Evolutionary conservation across 2,888 invertebrate genomes (phyloP), one percentile per base, ranked within the genome.

Genomic region (Pilophorus perplexus): DNA sequence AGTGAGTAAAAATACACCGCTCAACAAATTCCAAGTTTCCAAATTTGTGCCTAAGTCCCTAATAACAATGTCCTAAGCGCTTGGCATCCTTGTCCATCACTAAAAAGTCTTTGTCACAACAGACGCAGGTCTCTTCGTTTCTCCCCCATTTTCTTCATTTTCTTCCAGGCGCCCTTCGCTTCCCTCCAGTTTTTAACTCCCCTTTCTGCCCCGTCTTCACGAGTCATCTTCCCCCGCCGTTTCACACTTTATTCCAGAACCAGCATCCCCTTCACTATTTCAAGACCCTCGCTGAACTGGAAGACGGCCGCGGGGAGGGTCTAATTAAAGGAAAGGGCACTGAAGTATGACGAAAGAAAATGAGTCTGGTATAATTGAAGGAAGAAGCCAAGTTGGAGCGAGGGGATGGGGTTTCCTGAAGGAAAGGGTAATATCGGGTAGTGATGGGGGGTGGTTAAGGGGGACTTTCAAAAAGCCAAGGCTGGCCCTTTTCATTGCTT

Each of bases 291-390:
- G 14, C 10, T 4, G 6, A n/a, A 48, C 18, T 14, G 25, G 37
- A 8, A 14, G 42, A 42, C 40, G 59, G 59, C 22, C 5, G 57
- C 33, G 40, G 42, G 25, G 59, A 42, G 33, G 33, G 12, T 59
- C 59, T 66, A 68, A 68, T 66, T 66, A 66, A 65, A 67, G 67
- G 68, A 66, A 50, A 54, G 66, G 62, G 68, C 66, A 66, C 60
- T 48, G 54, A 66, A 68, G 68, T 59, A 68, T 66, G 52, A 68
- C 59, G 68, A 68, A 68, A 68, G 66, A 66, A 68, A 66, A 66
- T 66, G 66, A 64, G 52, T 18, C 62, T 46, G n/a, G 59, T 59
- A 42, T 42, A 42, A 52, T 18, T 27, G 62, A 40, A 55, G 50
- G 65, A 46, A 65, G 59, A 57, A 50, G 48, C 14, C 25, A 16